A percentile compares a stretch with the other conserved stretches of the same genome.
phyloP scores from a whole-genome alignment of 2,888 invertebrate species.

The Oligia fasciuncula region DNA sequence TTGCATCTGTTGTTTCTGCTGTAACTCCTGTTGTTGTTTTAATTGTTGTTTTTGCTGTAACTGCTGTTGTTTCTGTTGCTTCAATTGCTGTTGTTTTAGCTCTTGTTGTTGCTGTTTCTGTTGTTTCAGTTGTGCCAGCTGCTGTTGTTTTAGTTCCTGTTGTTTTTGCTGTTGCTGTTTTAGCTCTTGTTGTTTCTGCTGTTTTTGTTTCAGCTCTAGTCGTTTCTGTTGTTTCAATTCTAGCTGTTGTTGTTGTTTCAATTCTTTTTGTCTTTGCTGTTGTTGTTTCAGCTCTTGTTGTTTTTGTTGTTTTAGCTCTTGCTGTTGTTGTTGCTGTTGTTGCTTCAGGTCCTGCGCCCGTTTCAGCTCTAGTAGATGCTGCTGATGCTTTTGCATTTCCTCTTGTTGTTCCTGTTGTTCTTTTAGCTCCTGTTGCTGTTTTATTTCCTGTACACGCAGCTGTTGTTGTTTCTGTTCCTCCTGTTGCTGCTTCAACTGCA shows the following conservation, averaged over 20 bases:
- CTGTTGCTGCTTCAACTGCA: constrained; percentile 38
- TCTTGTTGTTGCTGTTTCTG: constrained; percentile 36
- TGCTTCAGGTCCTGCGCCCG: constrained; percentile 44
- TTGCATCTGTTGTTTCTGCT: constrained; percentile 32
- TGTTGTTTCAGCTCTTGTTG: constrained; percentile 37
- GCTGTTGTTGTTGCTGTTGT: constrained; percentile 41
- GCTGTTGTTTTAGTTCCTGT: constrained; percentile 35
- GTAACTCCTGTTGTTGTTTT: constrained; percentile 32
- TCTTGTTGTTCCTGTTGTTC: constrained; percentile 49
- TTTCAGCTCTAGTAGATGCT: constrained; percentile 52
- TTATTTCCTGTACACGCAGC: constrained; percentile 24
- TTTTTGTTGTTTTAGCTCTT: constrained; percentile 30
- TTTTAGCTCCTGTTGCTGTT: constrained; percentile 47
- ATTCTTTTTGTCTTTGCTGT: constrained; percentile 32
- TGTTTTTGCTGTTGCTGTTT: constrained; percentile 28
- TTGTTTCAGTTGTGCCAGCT: constrained; percentile 28
- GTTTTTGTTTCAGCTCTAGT: constrained; percentile 22
- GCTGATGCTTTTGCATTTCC: constrained; percentile 56
- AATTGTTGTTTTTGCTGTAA: constrained; percentile 31
- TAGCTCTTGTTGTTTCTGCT: constrained; percentile 34
- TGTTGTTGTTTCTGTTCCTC: constrained; percentile 36
- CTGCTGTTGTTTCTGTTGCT: constrained; percentile 38
- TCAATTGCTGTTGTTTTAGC: constrained; percentile 35
- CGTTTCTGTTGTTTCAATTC: constrained; percentile 34
- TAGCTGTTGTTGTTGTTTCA: constrained; percentile 40